phyloP scores from a whole-genome alignment of 2,113 vertebrate genomes.

The Megaptera novaeangliae region DNA sequence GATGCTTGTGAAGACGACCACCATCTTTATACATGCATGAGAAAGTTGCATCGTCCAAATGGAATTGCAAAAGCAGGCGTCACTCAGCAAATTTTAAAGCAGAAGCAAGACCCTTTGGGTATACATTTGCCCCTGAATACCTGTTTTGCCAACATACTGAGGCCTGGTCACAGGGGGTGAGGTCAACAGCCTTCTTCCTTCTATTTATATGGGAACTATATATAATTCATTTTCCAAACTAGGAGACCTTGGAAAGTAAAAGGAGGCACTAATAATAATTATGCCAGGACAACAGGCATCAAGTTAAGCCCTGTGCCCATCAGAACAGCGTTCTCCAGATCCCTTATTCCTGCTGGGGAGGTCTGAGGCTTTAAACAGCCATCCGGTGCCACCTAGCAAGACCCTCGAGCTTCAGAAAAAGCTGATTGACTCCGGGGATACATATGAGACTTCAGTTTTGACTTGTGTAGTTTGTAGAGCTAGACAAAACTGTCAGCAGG shows the following conservation, averaged over 20 bases:
- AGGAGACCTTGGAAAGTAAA: neutral
- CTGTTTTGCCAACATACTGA: neutral
- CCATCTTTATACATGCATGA: neutral
- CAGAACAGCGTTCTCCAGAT: neutral
- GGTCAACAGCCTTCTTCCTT: neutral
- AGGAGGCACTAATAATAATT: neutral
- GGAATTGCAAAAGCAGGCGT: neutral
- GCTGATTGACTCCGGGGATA: neutral
- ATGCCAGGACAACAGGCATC: neutral
- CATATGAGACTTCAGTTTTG: neutral
- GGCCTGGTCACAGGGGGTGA: neutral
- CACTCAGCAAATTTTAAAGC: neutral
- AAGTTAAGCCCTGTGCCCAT: neutral
- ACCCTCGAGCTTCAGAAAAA: neutral
- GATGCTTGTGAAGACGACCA: neutral
- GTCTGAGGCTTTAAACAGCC: neutral
- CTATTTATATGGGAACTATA: neutral
- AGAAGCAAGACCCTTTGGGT: neutral
- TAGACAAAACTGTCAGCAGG: slow-evolving; percentile 18
- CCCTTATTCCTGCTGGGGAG: neutral
- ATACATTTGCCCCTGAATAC: neutral
- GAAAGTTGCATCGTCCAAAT: neutral
- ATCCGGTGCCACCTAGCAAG: neutral
- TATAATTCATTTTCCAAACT: neutral
- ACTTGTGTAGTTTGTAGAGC: neutral